These are phyloP conservation scores for Drosophila kikkawai DNA, from an alignment of 1,140 invertebrate genomes.

Conservation along the genomic window DNA sequence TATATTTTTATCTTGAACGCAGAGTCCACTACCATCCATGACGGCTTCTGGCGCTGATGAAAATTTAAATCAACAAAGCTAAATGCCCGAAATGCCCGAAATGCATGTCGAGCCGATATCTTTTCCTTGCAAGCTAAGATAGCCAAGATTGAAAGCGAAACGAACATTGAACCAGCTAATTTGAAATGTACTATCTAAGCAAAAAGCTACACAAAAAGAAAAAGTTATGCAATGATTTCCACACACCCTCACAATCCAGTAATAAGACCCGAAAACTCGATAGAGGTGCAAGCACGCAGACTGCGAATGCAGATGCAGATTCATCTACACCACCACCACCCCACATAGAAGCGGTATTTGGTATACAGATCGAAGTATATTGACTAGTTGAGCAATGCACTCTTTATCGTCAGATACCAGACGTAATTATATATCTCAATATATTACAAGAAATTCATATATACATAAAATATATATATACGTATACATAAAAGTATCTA, in stretches of 20 bases:
- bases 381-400: constrained; percentile 80
- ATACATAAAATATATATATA: constrained; percentile 47
- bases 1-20: constrained; percentile 82
- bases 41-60: constrained; percentile 85
- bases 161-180: constrained; percentile 58
- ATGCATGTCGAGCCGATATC: constrained; percentile 68
- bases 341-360: constrained; percentile 55
- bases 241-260: constrained; percentile 54
- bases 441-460: constrained; percentile 68
- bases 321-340: constrained; percentile 47
- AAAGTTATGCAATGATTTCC: constrained; percentile 69
- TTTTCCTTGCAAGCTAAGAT: constrained; percentile 47
- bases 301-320: constrained; percentile 35
- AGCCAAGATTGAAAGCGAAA: constrained; percentile 38
- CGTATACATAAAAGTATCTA: constrained; percentile 72
- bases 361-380: constrained; percentile 61
- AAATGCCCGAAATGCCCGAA: constrained; percentile 78
- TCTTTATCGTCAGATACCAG: constrained; percentile 73
- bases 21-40: constrained; percentile 85
- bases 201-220: constrained; percentile 57
- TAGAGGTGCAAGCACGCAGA: constrained; percentile 52
- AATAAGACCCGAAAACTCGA: constrained; percentile 38
- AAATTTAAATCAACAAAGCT: constrained; percentile 85
- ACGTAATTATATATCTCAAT: constrained; percentile 72
- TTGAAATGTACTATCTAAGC: constrained; percentile 62